Evolutionary conservation across 2,113 vertebrate genomes (phyloP), one percentile per base, ranked within the genome.

Genomic region (Pelecanus crispus): DNA sequence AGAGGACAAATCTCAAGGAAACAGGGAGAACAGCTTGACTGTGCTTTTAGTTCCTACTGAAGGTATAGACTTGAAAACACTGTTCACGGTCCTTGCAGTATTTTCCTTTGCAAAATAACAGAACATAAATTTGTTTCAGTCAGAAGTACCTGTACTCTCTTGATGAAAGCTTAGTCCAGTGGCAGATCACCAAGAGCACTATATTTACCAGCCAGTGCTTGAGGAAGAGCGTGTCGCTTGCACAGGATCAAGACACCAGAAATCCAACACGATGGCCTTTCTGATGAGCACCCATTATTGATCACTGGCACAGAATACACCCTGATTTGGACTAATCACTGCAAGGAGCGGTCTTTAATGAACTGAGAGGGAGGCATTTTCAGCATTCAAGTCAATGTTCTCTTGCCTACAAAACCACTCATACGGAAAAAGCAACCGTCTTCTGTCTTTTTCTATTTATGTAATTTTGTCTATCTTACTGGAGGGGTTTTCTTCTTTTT

Each of bases 1-100:
- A 70, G 70, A 90, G 68, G 87, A 93, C 63, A 90, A 45, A 83
- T 61, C 79, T 78, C 50, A 81, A 86, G 89, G 84, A 95, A 96
- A 89, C 2, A 17, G 4, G 50, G 45, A 94, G 80, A 90, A 56
- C 17, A 71, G 61, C 7, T 14, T 22, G 56, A 61, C 14, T 53
- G 25, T 45, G 78, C 70, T 91, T 80, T 77, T 52, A 42, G 66
- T 32, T 96, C 55, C 32, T 66, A 0, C 56, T 50, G 65, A 82
- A 92, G 61, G 61, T 85, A 82, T 52, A 70, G 78, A 44, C 40
- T 68, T 61, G 21, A 62, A 89, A 82, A 77, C 29, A 22, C 20
- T 5, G 2, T 9, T 89, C 2, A 0, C 11, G 66, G 70, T n/a
- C 34, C 61, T 67, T 47, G 19, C 12, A 16, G 84, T 42, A 4